Percentiles rank a stretch among this genome's conserved stretches.
Conservation (phyloP, 2,888 invertebrate genomes). For the Pheosia gnoma region DNA sequence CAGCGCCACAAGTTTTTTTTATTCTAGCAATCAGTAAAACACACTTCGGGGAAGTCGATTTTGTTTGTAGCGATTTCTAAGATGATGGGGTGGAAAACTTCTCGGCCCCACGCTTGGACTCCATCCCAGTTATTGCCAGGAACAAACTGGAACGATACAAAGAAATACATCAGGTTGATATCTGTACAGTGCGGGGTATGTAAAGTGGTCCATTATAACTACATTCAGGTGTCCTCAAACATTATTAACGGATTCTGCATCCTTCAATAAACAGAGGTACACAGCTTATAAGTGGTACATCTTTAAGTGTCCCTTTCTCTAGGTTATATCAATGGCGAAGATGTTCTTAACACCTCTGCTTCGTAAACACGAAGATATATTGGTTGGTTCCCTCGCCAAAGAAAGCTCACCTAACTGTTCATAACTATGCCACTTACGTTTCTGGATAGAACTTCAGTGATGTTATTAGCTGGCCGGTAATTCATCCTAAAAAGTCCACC, state of each 20-base stretch:
- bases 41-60: conserved; percentile 48
- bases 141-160: conserved; percentile 46
- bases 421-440: conserved; percentile 39
- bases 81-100: conserved; percentile 44
- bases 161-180: conserved; percentile 1
- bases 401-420: no score
- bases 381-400: no score
- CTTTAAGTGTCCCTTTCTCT: no score
- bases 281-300: no score
- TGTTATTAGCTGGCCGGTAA: conserved; percentile 53
- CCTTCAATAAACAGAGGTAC: no score
- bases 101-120: conserved; percentile 41
- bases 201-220: no score
- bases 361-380: no score
- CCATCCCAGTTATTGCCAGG: conserved; percentile 26
- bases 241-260: no score
- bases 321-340: no score
- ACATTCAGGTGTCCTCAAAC: no score
- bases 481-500: conserved; percentile 44
- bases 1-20: no score
- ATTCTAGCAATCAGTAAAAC: conserved; percentile 38
- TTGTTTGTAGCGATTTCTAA: conserved; percentile 38
- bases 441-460: conserved; percentile 60
- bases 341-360: no score
- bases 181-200: neutral